Base-by-base conservation (phyloP, 2,797 vertebrate genomes). In the Danio tinwini region DNA sequence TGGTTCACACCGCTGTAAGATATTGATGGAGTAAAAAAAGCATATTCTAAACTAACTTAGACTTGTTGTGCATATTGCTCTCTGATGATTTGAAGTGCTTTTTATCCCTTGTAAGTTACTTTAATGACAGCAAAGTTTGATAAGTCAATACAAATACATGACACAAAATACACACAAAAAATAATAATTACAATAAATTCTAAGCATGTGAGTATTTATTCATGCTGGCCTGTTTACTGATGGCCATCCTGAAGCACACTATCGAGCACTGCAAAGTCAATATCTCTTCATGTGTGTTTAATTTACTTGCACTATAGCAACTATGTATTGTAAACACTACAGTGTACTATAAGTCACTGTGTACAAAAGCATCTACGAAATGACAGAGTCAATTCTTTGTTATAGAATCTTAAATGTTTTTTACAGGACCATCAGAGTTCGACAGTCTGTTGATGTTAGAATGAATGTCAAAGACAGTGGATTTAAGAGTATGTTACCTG, bases 261-360 rank as follows among this genome's bases (percentile, higher is more conserved):
- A 68, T 11, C 55, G 21, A 69, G 42, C 39, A 8, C 29, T 61
- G 44, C 29, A 78, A 70, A 70, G 67, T 70, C 56, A 78, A 78
- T 61, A 78, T 58, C 49, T 17, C 7, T 58, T 58, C 21, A 50
- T 73, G 39, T 80, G 19, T 50, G 64, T 59, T 76, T 71, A 56
- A 29, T 62, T 59, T 53, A 21, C 12, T 70, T 29, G 62, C 78
- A 65, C 44, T 79, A 39, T 82, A 67, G 53, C 76, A 76, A 76
- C 80, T 21, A 37, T n/a, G 40, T 12, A 37, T 9, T 5, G 21
- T 53, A 77, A 68, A 69, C 44, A 69, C 19, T 29, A 42, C 61
- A 11, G 37, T 37, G 10, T 13, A 39, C 49, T 71, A 6, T 65
- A 65, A 1, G 19, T 73, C 39, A 7, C 42, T 44, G 42, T 68